Percentiles rank a stretch among this genome's conserved stretches.
These are phyloP conservation scores for Diloba caeruleocephala DNA, from an alignment of 2,888 invertebrate species.

Conservation along the genomic window DNA sequence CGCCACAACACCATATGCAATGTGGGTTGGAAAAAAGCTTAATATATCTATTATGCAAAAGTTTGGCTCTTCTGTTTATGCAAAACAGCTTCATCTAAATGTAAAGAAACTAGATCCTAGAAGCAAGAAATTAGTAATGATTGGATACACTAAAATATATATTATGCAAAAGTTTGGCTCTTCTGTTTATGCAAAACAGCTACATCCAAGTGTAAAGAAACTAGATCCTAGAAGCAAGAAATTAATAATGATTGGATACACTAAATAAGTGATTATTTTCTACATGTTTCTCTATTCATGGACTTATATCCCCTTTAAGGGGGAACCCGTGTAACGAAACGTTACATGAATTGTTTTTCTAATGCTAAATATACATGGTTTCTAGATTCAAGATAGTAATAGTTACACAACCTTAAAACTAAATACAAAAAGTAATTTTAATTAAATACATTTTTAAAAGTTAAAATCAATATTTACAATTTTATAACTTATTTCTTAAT, in stretches of 20 bases:
- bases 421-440: no score
- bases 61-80: constrained; percentile 9
- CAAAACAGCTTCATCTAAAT: constrained; percentile 1
- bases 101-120: constrained; percentile 9
- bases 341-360: no score
- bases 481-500: no score
- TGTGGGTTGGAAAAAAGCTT: not conserved
- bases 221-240: constrained; percentile 5
- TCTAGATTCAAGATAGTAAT: no score
- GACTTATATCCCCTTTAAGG: no score
- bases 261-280: no score
- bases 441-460: no score
- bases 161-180: constrained; percentile 9
- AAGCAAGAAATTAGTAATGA: constrained; percentile 1
- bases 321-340: no score
- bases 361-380: no score
- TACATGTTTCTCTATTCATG: no score
- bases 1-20: constrained; percentile 4
- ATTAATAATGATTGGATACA: not conserved
- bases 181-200: constrained; percentile 5
- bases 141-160: not conserved
- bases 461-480: no score
- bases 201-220: constrained; percentile 3
- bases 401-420: no score
- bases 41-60: constrained; percentile 1